Percentiles rank a stretch among this genome's conserved stretches.
Evolutionary conservation across 1,140 invertebrate species (phyloP).

Genomic region (Drosophila nigrodunni): DNA sequence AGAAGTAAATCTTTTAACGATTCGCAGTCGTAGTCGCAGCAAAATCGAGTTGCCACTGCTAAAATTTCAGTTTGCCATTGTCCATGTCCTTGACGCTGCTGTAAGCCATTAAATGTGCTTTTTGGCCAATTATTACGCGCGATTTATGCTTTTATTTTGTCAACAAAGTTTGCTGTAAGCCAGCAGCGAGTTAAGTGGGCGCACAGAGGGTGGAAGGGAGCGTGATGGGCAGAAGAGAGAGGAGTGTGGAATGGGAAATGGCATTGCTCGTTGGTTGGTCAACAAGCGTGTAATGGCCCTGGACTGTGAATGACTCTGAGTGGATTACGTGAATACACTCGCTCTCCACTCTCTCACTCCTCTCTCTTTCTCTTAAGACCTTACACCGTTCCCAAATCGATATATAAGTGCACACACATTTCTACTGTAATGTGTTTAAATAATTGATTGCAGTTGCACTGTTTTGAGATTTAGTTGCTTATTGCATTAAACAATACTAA

Average conservation of each 20-base stretch:
- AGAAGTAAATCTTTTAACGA: constrained; percentile 77
- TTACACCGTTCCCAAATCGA: constrained; percentile 6
- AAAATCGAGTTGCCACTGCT: constrained; percentile 1
- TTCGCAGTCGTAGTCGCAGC: background rate
- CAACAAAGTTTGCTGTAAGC: constrained; percentile 52
- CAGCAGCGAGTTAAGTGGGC: background rate
- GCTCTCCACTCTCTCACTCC: too few species aligned
- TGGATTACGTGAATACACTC: constrained; percentile 26
- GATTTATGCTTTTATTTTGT: constrained; percentile 82
- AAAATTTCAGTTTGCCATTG: background rate
- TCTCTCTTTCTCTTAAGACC: background rate
- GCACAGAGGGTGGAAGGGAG: background rate
- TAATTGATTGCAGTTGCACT: constrained; percentile 19
- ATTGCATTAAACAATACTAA: constrained; percentile 34
- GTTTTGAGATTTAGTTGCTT: constrained; percentile 30
- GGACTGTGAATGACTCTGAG: constrained; percentile 27
- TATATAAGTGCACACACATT: constrained; percentile 9
- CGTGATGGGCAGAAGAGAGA: background rate
- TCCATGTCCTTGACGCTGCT: constrained; percentile 52
- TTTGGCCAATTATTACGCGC: constrained; percentile 82
- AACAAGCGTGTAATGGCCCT: constrained; percentile 52
- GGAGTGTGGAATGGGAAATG: background rate
- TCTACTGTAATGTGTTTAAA: constrained; percentile 9
- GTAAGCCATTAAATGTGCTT: constrained; percentile 80
- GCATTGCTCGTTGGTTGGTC: constrained; percentile 36